A percentile compares a stretch with the other conserved stretches of the same genome.
These are phyloP conservation scores for Campylorhamphus procurvoides DNA, from an alignment of 2,113 vertebrate species.

Conservation along the genomic window DNA sequence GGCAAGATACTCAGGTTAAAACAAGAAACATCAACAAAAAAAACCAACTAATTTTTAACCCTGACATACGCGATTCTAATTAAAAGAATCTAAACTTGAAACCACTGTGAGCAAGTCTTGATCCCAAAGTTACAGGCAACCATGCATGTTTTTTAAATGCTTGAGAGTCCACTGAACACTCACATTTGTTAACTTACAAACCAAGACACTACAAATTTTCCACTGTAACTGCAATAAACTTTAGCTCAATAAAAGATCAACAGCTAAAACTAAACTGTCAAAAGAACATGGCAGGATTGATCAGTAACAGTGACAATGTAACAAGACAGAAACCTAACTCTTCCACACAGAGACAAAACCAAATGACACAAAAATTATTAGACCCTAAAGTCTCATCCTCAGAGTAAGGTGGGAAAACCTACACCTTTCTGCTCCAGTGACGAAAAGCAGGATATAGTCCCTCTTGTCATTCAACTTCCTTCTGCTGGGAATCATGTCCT, in stretches of 20 bases:
- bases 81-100: background rate
- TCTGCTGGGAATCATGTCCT: background rate
- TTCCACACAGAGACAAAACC: background rate
- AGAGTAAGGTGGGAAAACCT: background rate
- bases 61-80: background rate
- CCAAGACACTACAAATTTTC: background rate
- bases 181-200: background rate
- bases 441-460: background rate
- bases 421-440: background rate
- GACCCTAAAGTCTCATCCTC: background rate
- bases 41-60: background rate
- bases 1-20: background rate
- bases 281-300: background rate
- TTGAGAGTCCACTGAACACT: background rate
- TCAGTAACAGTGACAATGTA: background rate
- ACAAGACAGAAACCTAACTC: background rate
- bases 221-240: background rate
- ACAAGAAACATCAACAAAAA: background rate
- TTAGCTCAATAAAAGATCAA: background rate
- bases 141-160: rapidly evolving
- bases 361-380: background rate
- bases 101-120: background rate
- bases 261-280: background rate
- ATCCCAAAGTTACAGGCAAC: background rate
- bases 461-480: background rate